A percentile compares a stretch with the other conserved stretches of the same genome.
phyloP scores from a whole-genome alignment of 2,888 invertebrate species.

The Nemoura dubitans region DNA sequence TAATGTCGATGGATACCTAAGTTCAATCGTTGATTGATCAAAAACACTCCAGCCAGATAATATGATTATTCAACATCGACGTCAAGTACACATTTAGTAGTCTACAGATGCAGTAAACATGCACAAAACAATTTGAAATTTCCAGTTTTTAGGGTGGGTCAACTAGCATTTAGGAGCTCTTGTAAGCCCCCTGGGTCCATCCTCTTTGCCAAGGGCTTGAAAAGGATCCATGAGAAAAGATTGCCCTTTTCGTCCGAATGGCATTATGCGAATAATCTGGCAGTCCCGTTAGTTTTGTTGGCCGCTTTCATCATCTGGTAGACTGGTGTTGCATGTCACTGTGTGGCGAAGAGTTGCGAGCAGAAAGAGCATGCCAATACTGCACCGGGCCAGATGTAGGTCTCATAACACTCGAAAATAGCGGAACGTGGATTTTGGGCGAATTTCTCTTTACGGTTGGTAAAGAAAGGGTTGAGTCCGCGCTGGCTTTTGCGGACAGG shows the following conservation, averaged over 20 bases:
- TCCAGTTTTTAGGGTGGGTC: constrained; percentile 17
- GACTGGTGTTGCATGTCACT: constrained; percentile 1
- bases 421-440: constrained; percentile 23
- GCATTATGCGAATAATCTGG: constrained; percentile 31
- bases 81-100: neutral
- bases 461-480: constrained; percentile 32
- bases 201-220: neutral
- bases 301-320: neutral
- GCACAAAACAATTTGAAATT: neutral
- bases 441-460: constrained; percentile 34
- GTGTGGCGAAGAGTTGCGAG: constrained; percentile 8
- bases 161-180: neutral
- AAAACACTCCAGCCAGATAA: neutral
- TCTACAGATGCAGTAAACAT: neutral
- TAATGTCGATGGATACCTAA: too few relatives aligned
- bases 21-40: too few relatives aligned
- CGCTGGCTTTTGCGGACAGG: neutral
- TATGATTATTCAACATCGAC: neutral
- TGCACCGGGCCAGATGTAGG: constrained; percentile 25
- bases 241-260: constrained; percentile 2
- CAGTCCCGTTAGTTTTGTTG: constrained; percentile 28
- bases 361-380: neutral
- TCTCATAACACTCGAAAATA: neutral
- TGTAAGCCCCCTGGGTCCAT: neutral
- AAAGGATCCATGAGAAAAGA: neutral